Conservation (phyloP, 2,113 vertebrate species). For the Ramphastos sulfuratus region DNA sequence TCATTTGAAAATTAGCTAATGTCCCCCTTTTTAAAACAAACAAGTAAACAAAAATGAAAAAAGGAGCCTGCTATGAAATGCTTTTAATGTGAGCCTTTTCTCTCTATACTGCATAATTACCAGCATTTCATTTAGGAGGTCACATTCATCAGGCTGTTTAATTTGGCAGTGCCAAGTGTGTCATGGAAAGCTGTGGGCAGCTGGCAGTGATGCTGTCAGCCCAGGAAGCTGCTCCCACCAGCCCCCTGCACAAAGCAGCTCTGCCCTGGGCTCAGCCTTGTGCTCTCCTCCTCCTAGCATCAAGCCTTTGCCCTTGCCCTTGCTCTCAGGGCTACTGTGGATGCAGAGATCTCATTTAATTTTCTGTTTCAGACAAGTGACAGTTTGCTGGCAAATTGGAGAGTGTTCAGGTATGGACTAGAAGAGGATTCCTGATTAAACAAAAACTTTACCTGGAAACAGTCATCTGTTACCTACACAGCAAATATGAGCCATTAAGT, state of each 20-base stretch:
- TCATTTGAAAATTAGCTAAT: background rate
- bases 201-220: background rate
- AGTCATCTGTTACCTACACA: background rate
- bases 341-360: background rate
- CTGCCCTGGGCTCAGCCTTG: background rate
- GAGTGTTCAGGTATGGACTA: background rate
- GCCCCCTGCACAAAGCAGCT: background rate
- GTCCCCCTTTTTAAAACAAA: slow-evolving; percentile 12
- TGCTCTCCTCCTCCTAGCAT: background rate
- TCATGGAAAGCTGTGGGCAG: background rate
- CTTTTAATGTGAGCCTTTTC: background rate
- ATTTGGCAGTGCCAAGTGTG: background rate
- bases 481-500: background rate
- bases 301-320: background rate
- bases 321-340: background rate
- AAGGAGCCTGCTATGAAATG: background rate
- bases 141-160: slow-evolving; percentile 27
- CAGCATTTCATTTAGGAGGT: background rate
- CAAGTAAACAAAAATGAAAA: background rate
- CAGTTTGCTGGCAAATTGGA: background rate
- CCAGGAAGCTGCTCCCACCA: background rate
- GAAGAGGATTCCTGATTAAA: background rate
- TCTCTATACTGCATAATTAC: background rate
- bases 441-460: background rate
- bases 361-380: background rate